Evolutionary conservation across 2,888 invertebrate genomes (phyloP), one percentile per base, ranked within the genome.

Genomic region (Cryptus viduatorius): DNA sequence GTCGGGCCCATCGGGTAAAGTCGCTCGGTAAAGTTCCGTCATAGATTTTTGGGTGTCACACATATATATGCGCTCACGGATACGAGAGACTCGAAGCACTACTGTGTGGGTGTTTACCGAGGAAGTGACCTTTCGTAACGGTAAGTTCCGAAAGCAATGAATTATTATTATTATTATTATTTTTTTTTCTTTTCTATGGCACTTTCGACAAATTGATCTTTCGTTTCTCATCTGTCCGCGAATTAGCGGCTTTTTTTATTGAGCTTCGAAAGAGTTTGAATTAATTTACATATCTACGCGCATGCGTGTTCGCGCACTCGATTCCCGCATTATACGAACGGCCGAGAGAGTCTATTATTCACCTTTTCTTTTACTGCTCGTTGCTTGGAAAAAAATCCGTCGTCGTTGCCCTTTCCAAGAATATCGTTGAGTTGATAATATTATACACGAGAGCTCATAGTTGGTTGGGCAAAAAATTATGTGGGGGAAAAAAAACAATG

Each of bases 121-220:
- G 78, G 81, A 79, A 81, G 65, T 81, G 75, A 78, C 79, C 78
- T 84, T 84, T 84, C 82, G 84, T 79, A 84, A 84, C 82, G 84
- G 84, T 76, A 71, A 56, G 72, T 69, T 81, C 71, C 31, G 64
- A 82, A 82, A 75, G 75, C 59, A 59, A 77, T 53, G 24, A 67
- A 64, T 46, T 65, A 46, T 68, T 14, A 1, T 19, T 46, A 37
- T 69, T 76, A 65, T 50, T 24, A n/a, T 24, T 24, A 24, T 59
- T 50, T 24, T 24, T 19, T 0, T n/a, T 4, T n/a, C n/a, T 61
- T 31, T 29, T 14, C 14, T 7, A 14, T 31, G 31, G n/a, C 12
- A n/a, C 48, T 14, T 48, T 50, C 24, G 5, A n/a, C 48, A 75
- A 37, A 83, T 83, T 68, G 61, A 61, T 73, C 79, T 61, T 37